These are phyloP conservation scores for Rhizomys pruinosus DNA, from an alignment of 2,113 vertebrate genomes.

Conservation along the genomic window DNA sequence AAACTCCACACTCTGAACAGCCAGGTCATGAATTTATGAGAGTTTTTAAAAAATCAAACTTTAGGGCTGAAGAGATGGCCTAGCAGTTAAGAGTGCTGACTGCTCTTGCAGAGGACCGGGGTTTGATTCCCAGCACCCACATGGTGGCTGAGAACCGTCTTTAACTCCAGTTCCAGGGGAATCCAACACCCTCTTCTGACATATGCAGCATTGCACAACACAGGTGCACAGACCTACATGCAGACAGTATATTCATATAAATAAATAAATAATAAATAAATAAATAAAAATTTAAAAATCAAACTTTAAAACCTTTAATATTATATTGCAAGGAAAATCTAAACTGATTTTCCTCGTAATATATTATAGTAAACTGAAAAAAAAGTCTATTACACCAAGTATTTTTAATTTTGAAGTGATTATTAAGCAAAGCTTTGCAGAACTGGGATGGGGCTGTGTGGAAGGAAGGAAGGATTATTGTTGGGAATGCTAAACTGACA, in stretches of 20 bases:
- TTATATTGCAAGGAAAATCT: conserved; percentile 2
- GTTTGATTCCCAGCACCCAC: no score
- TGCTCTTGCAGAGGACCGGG: no score
- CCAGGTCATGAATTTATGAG: conserved; percentile 17
- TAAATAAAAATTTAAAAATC: neutral
- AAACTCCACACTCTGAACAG: neutral
- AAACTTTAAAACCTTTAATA: conserved; percentile 4
- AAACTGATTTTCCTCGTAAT: no score
- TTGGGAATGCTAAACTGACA: neutral
- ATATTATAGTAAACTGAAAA: conserved; percentile 16
- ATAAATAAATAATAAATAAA: no score
- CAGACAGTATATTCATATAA: no score
- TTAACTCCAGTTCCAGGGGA: no score
- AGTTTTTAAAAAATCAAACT: neutral
- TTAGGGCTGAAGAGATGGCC: no score
- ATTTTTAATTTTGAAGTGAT: conserved; percentile 38
- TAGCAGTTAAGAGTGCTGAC: no score
- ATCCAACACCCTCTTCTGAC: no score
- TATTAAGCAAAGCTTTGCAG: conserved; percentile 26
- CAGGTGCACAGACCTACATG: no score
- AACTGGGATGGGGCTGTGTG: neutral
- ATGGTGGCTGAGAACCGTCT: no score
- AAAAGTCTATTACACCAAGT: neutral
- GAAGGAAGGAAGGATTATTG: neutral
- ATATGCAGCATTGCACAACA: no score